Evolutionary conservation across 2,797 vertebrate genomes (phyloP).

Genomic region (Etheostoma nigrum): DNA sequence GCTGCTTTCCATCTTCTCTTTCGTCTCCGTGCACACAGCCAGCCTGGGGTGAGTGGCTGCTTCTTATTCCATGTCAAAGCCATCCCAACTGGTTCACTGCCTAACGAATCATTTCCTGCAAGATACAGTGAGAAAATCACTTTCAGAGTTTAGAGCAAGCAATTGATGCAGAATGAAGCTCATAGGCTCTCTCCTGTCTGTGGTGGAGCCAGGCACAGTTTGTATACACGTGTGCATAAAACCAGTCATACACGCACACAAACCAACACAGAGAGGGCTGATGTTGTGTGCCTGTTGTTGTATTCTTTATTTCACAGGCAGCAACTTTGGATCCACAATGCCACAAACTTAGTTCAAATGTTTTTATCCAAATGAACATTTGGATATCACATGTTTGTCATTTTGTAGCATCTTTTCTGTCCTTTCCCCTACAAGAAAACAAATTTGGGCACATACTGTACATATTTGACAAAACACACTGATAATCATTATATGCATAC

Average conservation of each 20-base stretch:
- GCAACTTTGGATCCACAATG: slow-evolving; percentile 55
- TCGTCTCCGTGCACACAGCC: slow-evolving; percentile 58
- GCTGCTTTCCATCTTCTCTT: slow-evolving; percentile 69
- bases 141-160: slow-evolving; percentile 68
- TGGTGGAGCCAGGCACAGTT: slow-evolving; percentile 53
- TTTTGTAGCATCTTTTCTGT: slow-evolving; percentile 12
- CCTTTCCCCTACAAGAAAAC: slow-evolving; percentile 23
- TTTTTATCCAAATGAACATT: slow-evolving; percentile 59
- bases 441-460: not conserved
- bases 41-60: slow-evolving; percentile 76
- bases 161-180: slow-evolving; percentile 52
- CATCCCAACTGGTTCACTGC: slow-evolving; percentile 69
- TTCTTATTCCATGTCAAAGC: slow-evolving; percentile 77
- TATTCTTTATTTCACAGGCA: slow-evolving; percentile 53
- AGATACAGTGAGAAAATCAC: slow-evolving; percentile 79
- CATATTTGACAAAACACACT: slow-evolving; percentile 27
- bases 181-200: slow-evolving; percentile 48
- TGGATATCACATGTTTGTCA: slow-evolving; percentile 74
- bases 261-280: slow-evolving; percentile 27
- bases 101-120: slow-evolving; percentile 82
- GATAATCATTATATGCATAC: slow-evolving; percentile 33
- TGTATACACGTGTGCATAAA: slow-evolving; percentile 58
- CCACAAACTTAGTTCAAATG: slow-evolving; percentile 68
- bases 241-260: slow-evolving; percentile 55
- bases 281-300: slow-evolving; percentile 42